A percentile compares a stretch with the other conserved stretches of the same genome.
Evolutionary conservation across 1,140 invertebrate species (phyloP).

Genomic region (Artemia franciscana): DNA sequence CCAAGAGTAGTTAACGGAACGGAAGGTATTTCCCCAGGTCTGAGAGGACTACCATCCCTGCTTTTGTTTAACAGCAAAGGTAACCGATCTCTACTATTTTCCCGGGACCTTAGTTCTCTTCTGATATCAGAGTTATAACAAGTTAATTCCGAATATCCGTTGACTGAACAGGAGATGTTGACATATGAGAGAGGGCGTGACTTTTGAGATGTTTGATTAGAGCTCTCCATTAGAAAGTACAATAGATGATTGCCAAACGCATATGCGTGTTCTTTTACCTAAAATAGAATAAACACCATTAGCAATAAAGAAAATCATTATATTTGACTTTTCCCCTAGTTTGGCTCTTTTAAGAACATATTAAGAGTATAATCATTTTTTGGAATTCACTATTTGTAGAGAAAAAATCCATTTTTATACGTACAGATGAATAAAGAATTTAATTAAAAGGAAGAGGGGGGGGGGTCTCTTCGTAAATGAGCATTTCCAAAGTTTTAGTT

Average conservation of each 20-base stretch:
- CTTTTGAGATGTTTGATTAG: background rate
- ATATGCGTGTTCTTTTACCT: too few relatives aligned
- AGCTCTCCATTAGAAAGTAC: background rate
- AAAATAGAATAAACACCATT: background rate
- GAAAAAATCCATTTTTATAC: background rate
- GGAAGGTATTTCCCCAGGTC: constrained; percentile 7
- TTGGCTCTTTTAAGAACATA: background rate
- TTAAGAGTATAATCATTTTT: background rate
- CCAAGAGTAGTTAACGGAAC: constrained; percentile 7
- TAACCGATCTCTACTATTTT: constrained; percentile 17
- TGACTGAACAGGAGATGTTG: constrained; percentile 63
- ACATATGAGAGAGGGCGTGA: constrained; percentile 44
- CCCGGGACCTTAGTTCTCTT: constrained; percentile 30
- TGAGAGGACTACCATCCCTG: constrained; percentile 11
- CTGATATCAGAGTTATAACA: constrained; percentile 42
- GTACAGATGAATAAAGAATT: background rate
- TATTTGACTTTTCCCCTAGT: background rate
- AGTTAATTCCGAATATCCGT: constrained; percentile 59
- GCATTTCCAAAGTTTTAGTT: too few relatives aligned
- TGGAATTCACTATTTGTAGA: background rate
- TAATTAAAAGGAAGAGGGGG: background rate
- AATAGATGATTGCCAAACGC: background rate
- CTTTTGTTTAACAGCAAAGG: constrained; percentile 12
- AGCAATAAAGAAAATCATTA: background rate
- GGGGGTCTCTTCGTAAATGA: too few relatives aligned